Base-by-base conservation (phyloP, 2,113 vertebrate species). In the Tichodroma muraria region DNA sequence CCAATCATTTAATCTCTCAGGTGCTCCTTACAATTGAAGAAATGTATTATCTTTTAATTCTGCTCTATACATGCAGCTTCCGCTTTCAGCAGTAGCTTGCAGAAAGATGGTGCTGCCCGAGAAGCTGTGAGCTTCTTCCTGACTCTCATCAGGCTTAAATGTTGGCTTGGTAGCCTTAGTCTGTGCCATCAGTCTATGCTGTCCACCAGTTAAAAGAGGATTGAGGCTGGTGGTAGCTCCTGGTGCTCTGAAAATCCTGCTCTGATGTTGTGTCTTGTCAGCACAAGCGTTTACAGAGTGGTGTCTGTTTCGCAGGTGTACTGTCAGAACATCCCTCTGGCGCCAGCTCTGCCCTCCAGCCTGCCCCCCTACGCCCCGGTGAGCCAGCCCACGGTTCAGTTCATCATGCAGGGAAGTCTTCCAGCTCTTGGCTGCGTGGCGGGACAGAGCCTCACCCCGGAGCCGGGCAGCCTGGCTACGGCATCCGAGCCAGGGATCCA, bases 311-410 rank as follows among this genome's bases (percentile, higher is more conserved):
- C 35, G 13, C 95, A 98, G 98, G 97, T 96, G 42, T 97, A 96
- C 79, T 95, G 94, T 76, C 97, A 97, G 56, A 92, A 72, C 53
- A 56, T 96, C 73, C 97, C 97, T 38, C 78, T 97, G 57, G 45
- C 77, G 1, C 89, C 95, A 5, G 90, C 96, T 6, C 95, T 98
- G 85, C 97, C 97, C 45, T 78, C 96, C 2, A 89, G 95, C n/a
- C 68, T 97, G 37, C 97, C 95, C 1, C 97, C 97, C 11, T 98
- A 87, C 0, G 90, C 95, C 1, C 97, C 97, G 0, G 92, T 96
- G 60, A 97, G 97, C 94, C 98, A 98, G 94, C 98, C 98, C 52
- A 83, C 95, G 0, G 97, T 97, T 25, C 98, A 97, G 91, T 94
- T 96, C 15, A 91, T 98, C 44, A 92, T 98, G 86, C 98, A 97